Percentiles rank a stretch among this genome's conserved stretches.
Conservation (phyloP, 1,140 invertebrate species). For the Drosophila albomicans region DNA sequence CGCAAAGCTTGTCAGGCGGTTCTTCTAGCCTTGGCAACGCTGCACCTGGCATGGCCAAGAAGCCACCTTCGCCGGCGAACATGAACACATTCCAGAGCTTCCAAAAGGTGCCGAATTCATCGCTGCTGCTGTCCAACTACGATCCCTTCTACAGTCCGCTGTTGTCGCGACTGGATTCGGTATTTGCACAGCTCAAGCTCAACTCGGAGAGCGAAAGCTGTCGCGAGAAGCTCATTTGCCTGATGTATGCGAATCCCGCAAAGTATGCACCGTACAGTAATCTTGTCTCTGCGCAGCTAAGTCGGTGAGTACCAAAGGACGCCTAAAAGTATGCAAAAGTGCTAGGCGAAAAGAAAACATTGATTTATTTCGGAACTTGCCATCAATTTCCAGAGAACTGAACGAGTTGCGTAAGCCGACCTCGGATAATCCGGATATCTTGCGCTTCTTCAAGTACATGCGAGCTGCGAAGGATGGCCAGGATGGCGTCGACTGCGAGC, state of each 20-base stretch:
- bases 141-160: slow-evolving; percentile 94
- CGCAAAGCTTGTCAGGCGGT: slow-evolving; percentile 66
- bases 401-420: slow-evolving; percentile 93
- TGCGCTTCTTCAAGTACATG: slow-evolving; percentile 95
- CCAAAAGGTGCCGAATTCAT: slow-evolving; percentile 93
- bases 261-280: slow-evolving; percentile 94
- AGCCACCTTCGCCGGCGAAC: slow-evolving; percentile 71
- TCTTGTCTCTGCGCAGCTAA: slow-evolving; percentile 93
- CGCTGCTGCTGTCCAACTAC: slow-evolving; percentile 92
- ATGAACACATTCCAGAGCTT: slow-evolving; percentile 88
- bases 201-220: slow-evolving; percentile 88
- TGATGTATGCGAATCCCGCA: slow-evolving; percentile 94
- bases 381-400: slow-evolving; percentile 88
- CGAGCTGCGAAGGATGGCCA: slow-evolving; percentile 94
- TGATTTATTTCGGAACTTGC: slow-evolving; percentile 21
- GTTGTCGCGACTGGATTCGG: slow-evolving; percentile 91
- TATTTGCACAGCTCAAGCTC: slow-evolving; percentile 91
- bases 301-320: slow-evolving; percentile 87
- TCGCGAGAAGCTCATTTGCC: slow-evolving; percentile 92
- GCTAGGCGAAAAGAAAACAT: slow-evolving; percentile 1
- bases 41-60: slow-evolving; percentile 65
- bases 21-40: slow-evolving; percentile 58
- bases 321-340: slow-evolving; percentile 55
- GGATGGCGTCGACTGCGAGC: slow-evolving; percentile 89
- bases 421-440: slow-evolving; percentile 92